A percentile compares a stretch with the other conserved stretches of the same genome.
Conservation (phyloP, 2,113 vertebrate species). For the Psittacara wagleri region DNA sequence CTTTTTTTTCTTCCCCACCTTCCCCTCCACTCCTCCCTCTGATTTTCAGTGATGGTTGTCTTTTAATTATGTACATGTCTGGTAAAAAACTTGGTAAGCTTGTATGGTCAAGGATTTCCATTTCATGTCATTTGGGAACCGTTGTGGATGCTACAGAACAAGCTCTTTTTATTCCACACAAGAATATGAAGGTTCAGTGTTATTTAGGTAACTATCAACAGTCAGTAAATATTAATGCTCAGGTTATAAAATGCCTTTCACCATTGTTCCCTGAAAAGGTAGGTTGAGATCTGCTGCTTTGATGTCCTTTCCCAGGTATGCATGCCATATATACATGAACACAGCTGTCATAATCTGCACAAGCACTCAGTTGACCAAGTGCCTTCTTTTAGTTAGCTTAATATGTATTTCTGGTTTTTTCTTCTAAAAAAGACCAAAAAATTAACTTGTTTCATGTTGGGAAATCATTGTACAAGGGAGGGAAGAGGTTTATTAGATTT, state of each 20-base stretch:
- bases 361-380: not conserved
- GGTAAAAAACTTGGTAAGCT: not conserved
- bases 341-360: not conserved
- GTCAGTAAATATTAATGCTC: not conserved
- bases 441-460: not conserved
- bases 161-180: not conserved
- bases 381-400: not conserved
- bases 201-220: not conserved
- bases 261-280: not conserved
- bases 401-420: not conserved
- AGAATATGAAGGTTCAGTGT: not conserved
- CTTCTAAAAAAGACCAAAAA: not conserved
- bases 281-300: not conserved
- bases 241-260: not conserved
- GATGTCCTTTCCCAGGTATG: not conserved
- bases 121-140: not conserved
- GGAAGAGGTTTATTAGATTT: not conserved
- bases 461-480: not conserved
- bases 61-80: not conserved
- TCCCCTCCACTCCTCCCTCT: not conserved
- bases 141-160: not conserved
- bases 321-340: rapidly evolving
- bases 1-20: not conserved
- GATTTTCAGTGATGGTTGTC: not conserved
- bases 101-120: not conserved